Conservation (phyloP, 2,113 vertebrate genomes). For the Craseonycteris thonglongyai region DNA sequence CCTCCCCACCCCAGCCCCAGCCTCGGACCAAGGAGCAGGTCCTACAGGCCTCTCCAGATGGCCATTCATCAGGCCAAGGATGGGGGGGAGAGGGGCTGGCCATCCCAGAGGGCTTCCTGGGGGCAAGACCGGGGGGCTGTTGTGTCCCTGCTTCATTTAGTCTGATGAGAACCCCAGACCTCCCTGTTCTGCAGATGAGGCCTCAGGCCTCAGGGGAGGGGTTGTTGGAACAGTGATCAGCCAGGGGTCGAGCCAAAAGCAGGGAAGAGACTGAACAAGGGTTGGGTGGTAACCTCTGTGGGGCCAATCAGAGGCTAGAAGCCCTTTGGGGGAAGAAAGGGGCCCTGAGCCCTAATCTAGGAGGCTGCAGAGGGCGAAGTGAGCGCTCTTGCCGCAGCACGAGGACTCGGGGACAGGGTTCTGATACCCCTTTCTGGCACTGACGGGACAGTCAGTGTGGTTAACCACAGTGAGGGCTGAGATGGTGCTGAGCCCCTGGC, state of each 20-base stretch:
- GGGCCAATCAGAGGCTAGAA: neutral
- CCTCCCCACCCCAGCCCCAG: neutral
- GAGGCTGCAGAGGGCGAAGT: neutral
- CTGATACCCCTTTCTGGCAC: neutral
- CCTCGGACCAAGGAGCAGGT: neutral
- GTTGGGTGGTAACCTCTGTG: neutral
- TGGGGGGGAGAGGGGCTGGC: neutral
- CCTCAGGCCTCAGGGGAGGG: neutral
- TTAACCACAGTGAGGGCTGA: neutral
- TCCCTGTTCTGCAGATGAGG: neutral
- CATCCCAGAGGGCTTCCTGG: neutral
- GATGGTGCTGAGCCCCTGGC: neutral
- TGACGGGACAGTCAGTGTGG: neutral
- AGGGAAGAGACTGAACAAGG: neutral
- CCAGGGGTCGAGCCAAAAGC: neutral
- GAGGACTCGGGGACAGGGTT: too few relatives aligned
- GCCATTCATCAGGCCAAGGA: neutral
- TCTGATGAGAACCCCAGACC: too few relatives aligned
- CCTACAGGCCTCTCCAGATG: neutral
- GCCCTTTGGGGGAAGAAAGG: neutral
- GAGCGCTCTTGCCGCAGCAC: neutral
- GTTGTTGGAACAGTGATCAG: neutral
- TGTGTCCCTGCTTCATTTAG: accelerated
- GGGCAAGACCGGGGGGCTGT: neutral
- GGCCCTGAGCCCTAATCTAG: neutral